A percentile compares a stretch with the other conserved stretches of the same genome.
These are phyloP conservation scores for Prosopocoilus inquinatus DNA, from an alignment of 2,888 invertebrate genomes.

Conservation along the genomic window DNA sequence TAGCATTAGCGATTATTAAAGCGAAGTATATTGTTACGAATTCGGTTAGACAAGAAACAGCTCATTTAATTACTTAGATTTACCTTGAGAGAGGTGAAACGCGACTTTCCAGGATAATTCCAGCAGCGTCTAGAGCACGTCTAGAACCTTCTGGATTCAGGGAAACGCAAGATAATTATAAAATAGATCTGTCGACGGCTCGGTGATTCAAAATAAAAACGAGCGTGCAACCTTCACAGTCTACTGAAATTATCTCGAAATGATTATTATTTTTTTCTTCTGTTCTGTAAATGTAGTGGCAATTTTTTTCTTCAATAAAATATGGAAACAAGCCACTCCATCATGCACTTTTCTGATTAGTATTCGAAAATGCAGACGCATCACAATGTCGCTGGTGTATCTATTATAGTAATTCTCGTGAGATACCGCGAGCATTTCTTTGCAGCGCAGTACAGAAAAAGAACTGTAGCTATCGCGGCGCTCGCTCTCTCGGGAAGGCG, in stretches of 20 bases:
- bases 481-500: constrained; percentile 24
- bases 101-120: background rate
- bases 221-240: no score
- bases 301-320: no score
- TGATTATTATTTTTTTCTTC: no score
- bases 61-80: background rate
- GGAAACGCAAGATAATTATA: no score
- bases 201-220: no score
- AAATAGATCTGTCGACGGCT: no score
- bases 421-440: constrained; percentile 24
- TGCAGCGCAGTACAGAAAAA: constrained; percentile 22
- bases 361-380: constrained; percentile 22
- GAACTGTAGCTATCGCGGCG: constrained; percentile 16
- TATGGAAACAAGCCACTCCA: no score
- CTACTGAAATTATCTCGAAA: no score
- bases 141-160: no score
- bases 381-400: constrained; percentile 31
- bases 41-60: background rate
- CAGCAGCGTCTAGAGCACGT: no score
- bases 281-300: no score
- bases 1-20: no score
- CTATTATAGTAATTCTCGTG: constrained; percentile 30
- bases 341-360: constrained; percentile 18
- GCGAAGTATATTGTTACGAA: background rate
- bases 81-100: background rate